These are phyloP conservation scores for Dione juno DNA, from an alignment of 2,888 invertebrate species.

Conservation along the genomic window DNA sequence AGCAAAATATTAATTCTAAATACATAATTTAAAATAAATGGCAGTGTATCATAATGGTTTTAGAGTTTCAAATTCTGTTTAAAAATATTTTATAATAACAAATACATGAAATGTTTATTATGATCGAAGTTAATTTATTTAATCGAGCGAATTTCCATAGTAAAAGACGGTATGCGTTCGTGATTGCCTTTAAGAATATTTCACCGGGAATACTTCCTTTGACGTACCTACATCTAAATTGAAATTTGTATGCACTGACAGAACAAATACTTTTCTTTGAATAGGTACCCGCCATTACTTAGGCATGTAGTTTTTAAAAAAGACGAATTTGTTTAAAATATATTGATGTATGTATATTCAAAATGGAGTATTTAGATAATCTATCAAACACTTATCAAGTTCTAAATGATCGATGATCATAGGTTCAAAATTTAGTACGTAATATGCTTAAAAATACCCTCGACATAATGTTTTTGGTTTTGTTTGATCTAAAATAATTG, in stretches of 20 bases:
- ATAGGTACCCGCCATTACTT: constrained; percentile 18
- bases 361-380: no score
- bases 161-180: constrained; percentile 40
- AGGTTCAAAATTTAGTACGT: no score
- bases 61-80: neutral
- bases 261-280: constrained; percentile 42
- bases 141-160: constrained; percentile 29
- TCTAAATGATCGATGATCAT: no score
- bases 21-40: no score
- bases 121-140: neutral
- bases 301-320: neutral
- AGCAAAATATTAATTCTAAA: no score
- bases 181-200: constrained; percentile 55
- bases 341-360: neutral
- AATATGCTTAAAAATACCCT: no score
- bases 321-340: neutral
- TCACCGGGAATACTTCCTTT: constrained; percentile 52
- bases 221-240: constrained; percentile 48
- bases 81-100: neutral
- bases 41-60: no score
- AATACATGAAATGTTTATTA: neutral
- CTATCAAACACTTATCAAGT: no score
- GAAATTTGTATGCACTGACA: constrained; percentile 48
- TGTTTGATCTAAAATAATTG: no score
- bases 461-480: no score